Percentiles rank a stretch among this genome's conserved stretches.
These are phyloP conservation scores for Ptyas mucosa DNA, from an alignment of 2,113 vertebrate genomes.

Conservation along the genomic window DNA sequence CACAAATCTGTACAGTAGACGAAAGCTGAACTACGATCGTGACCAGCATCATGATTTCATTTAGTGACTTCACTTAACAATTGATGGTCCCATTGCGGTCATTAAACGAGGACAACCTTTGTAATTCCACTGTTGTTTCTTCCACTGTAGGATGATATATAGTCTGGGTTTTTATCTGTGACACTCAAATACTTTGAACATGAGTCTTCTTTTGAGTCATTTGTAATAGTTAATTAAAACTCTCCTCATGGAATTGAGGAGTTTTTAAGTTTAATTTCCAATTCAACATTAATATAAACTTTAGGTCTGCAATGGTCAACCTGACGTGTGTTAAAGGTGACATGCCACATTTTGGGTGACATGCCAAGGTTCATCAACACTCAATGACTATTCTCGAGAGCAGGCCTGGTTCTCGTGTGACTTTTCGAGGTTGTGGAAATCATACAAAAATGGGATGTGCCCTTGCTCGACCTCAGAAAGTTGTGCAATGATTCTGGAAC, in stretches of 20 bases:
- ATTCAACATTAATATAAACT: neutral
- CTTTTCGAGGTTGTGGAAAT: neutral
- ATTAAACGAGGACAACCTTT: neutral
- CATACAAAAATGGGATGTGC: neutral
- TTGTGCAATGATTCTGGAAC: neutral
- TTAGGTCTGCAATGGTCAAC: neutral
- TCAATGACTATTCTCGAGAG: neutral
- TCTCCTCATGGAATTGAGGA: neutral
- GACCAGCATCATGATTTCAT: neutral
- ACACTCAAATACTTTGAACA: neutral
- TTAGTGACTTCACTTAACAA: neutral
- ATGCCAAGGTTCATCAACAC: neutral
- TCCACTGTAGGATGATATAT: neutral
- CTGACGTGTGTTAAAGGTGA: neutral
- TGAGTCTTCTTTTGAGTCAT: neutral
- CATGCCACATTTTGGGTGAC: neutral
- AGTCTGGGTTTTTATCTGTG: neutral
- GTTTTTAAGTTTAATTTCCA: neutral
- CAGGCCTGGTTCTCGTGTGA: neutral
- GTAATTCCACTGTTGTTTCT: neutral
- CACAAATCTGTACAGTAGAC: neutral
- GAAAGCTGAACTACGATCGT: neutral
- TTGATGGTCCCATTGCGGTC: neutral
- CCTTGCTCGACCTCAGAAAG: neutral
- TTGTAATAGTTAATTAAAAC: neutral